Evolutionary conservation across 2,888 invertebrate species (phyloP).

Genomic region (Synanthedon vespiformis): DNA sequence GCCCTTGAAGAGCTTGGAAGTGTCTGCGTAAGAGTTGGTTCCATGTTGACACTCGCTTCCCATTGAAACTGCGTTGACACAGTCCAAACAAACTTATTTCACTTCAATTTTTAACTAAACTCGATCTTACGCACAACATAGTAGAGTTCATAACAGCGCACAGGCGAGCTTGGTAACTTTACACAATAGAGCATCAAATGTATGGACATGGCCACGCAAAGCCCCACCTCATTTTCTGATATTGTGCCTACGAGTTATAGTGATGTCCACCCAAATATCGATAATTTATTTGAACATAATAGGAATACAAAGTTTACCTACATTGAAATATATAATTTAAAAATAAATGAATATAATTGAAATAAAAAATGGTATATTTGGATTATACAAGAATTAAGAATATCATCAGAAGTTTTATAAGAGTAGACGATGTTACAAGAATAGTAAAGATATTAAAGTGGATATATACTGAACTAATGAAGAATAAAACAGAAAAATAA

Average conservation of each 20-base stretch:
- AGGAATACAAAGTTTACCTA: too few species aligned
- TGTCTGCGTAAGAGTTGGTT: not conserved
- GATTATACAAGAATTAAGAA: too few species aligned
- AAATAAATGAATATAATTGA: too few species aligned
- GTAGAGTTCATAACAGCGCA: not conserved
- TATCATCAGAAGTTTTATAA: too few species aligned
- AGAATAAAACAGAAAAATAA: too few species aligned
- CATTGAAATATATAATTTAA: too few species aligned
- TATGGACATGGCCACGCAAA: constrained; percentile 32
- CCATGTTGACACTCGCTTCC: not conserved
- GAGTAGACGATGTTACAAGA: too few species aligned
- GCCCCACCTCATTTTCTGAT: constrained; percentile 39
- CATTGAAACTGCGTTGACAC: not conserved
- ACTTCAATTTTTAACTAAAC: not conserved
- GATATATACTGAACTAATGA: too few species aligned
- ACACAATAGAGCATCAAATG: constrained; percentile 12
- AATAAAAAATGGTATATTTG: too few species aligned
- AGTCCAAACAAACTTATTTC: not conserved
- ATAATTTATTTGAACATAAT: not conserved
- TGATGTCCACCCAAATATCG: not conserved
- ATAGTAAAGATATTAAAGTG: too few species aligned
- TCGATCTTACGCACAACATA: not conserved
- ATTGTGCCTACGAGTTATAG: constrained; percentile 19
- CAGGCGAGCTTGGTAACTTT: not conserved
- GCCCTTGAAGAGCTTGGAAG: not conserved